Evolutionary conservation across 1,140 invertebrate species (phyloP), one percentile per base, ranked within the genome.

Genomic region (Heliconius hewitsoni): DNA sequence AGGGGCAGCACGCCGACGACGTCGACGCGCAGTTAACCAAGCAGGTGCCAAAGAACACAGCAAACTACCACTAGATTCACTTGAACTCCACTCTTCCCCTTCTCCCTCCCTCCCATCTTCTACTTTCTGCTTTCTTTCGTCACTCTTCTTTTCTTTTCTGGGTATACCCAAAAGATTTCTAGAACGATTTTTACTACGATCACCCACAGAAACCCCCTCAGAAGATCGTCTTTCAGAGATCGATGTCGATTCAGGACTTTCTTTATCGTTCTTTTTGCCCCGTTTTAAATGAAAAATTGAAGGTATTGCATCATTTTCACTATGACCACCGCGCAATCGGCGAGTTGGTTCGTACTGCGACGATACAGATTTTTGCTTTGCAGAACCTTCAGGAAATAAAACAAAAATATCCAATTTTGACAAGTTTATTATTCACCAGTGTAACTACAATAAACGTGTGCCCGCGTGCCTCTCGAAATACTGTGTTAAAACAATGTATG

Each of bases 41-140:
- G 86, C 84, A 8, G 93, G 93, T 55, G 93, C 92, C 60, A 94
- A 85, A 27, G 91, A 81, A 82, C 93, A 93, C 82, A 94, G 81
- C 84, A 90, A 77, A 74, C 89, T 84, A 80, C 89, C 91, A 71
- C 87, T 87, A 6, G 89, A 90, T 76, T 93, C 91, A 46, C 91
- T 85, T 30, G 89, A 88, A 71, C 91, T 95, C 75, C 88, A 90
- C 74, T 86, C 89, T 37, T 85, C 88, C 34, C 82, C 82, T n/a
- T 77, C 82, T 16, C 78, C 74, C 50, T 82, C 73, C 57, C 75
- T 77, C 66, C 78, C 57, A 8, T 30, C 77, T 13, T 9, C 78
- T 52, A 55, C 80, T 60, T 72, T 82, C 52, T 75, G 50, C 34
- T 39, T 76, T 34, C 57, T 79, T 70, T 74, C 74, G 42, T 77